Evolutionary conservation across 2,113 vertebrate species (phyloP).

Genomic region (Brienomyrus longianalis): DNA sequence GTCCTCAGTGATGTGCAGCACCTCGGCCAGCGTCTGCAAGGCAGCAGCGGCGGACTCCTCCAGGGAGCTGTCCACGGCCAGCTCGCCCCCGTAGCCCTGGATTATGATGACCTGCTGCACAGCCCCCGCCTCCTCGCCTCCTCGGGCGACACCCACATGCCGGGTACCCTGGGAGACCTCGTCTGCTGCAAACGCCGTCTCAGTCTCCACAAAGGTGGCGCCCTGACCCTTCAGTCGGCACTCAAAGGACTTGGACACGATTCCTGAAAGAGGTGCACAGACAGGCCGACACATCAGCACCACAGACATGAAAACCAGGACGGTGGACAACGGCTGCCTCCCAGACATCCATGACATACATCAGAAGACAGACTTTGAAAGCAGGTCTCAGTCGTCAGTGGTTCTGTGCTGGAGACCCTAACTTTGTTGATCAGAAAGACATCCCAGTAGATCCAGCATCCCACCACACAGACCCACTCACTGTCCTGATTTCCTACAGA

Average conservation of each 20-base stretch:
- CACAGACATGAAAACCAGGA: neutral
- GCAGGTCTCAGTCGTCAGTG: neutral
- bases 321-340: neutral
- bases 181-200: slow-evolving; percentile 59
- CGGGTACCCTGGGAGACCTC: slow-evolving; percentile 44
- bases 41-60: slow-evolving; percentile 91
- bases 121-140: slow-evolving; percentile 40
- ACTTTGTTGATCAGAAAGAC: neutral
- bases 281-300: neutral
- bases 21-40: slow-evolving; percentile 85
- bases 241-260: slow-evolving; percentile 96
- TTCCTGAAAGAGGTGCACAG: slow-evolving; percentile 63
- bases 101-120: slow-evolving; percentile 96
- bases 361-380: neutral
- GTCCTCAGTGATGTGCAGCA: slow-evolving; percentile 90
- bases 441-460: neutral
- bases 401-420: neutral
- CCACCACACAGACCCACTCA: neutral
- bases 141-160: slow-evolving; percentile 14
- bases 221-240: slow-evolving; percentile 94
- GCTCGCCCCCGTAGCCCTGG: slow-evolving; percentile 75
- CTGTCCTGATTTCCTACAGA: neutral
- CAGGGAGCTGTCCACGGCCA: slow-evolving; percentile 73
- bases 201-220: slow-evolving; percentile 82
- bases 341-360: neutral